phyloP scores from a whole-genome alignment of 2,113 vertebrate genomes.

The Microtus montanus region DNA sequence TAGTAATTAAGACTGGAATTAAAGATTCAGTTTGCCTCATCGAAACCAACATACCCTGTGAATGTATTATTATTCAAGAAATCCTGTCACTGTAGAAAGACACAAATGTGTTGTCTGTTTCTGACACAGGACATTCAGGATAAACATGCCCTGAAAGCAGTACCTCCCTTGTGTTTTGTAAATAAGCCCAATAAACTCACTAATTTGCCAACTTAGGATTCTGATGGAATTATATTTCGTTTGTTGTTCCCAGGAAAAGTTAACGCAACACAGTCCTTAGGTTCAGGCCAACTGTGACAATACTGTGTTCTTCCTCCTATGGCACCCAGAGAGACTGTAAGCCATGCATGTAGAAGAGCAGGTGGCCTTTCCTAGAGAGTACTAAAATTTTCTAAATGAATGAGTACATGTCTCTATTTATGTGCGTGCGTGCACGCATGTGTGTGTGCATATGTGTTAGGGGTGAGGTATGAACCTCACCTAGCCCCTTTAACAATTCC shows the following conservation, averaged over 20 bases:
- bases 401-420: neutral
- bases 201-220: neutral
- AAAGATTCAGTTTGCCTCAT: neutral
- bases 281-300: neutral
- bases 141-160: neutral
- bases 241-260: neutral
- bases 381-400: neutral
- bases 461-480: neutral
- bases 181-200: neutral
- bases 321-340: neutral
- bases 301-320: neutral
- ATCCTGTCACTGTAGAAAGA: neutral
- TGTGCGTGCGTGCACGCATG: accelerated
- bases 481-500: neutral
- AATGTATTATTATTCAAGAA: neutral
- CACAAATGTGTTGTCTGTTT: neutral
- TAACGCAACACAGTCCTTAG: neutral
- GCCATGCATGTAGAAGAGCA: neutral
- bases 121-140: neutral
- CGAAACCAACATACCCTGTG: neutral
- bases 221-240: neutral
- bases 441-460: neutral
- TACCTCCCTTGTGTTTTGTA: neutral
- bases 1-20: neutral
- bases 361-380: neutral